Base-by-base conservation (phyloP, 2,888 invertebrate genomes). In the Scaptomyza reducta region DNA sequence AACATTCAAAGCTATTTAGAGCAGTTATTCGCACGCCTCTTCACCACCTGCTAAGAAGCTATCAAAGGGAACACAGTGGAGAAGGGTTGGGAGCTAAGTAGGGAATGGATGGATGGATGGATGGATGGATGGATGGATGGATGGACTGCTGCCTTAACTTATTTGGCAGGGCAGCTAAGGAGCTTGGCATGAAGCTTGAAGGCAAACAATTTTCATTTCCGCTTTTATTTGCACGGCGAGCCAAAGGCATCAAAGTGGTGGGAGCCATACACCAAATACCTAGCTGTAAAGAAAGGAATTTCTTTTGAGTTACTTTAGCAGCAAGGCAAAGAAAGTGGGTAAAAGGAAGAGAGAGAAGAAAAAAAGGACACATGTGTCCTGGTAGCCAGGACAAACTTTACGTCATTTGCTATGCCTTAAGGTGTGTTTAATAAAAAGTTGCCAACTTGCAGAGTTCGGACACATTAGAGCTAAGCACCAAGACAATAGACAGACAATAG, bases 371-470 rank as follows among this genome's bases (percentile, higher is more conserved):
- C 74, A 77, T 72, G 72, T 76, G 79, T 76, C 73, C 67, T 74
- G 64, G 44, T 27, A 6, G 72, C 44, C 63, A 70, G 68, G 77
- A 80, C 76, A 73, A 81, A 81, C 66, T 81, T 82, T 82, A 72
- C 69, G 63, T 74, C 85, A 84, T 80, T 84, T 84, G 65, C 65
- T 73, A 66, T 44, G 84, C 84, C 87, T 84, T 77, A 81, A 87
- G 85, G 87, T 87, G 87, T 77, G 79, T 74, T 79, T 77, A 87
- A 87, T 84, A 83, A 82, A 82, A 81, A 81, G 86, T 79, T 83
- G 84, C 76, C 79, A 73, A 51, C 73, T 60, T 57, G 41, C 61
- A 45, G 40, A 42, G 54, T 53, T 60, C 62, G 77, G 78, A 76
- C 75, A 77, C 72, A 80, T 72, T 72, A 66, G 71, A 57, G 42